Base-by-base conservation (phyloP, 1,140 invertebrate genomes). In the Telenomus remus region DNA sequence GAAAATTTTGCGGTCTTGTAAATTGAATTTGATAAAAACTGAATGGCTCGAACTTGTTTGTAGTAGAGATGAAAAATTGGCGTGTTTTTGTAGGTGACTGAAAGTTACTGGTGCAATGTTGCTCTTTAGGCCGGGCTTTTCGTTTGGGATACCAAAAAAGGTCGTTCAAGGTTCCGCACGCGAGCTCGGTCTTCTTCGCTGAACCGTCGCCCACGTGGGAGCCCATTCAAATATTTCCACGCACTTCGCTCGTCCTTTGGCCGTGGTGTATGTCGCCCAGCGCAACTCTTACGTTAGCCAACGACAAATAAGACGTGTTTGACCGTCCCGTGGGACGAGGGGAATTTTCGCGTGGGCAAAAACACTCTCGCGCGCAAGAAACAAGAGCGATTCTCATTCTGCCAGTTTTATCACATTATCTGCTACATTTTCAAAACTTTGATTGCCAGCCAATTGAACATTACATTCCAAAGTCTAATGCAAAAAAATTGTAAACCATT, bases 91-190 rank as follows among this genome's bases (percentile, higher is more conserved):
- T 9, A 39, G 37, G 37, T n/a, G 37, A n/a, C 1, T 27, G 19
- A 27, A 27, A 27, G 19, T 27, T 27, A 27, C 19, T 27, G 19
- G 19, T 27, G 19, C 56, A 69, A 49, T 55, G 53, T 70, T 54
- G 60, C 44, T 56, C 71, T 78, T 71, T 63, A 70, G 57, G 61
- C 44, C 54, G 57, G 63, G 71, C 27, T 77, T 71, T 78, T 74
- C 19, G 60, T 56, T 56, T 39, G 51, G 72, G 78, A 81, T 80
- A 81, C 80, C 78, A 80, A 83, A 83, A 83, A 83, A 83, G 81
- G 80, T 83, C 78, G 80, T 80, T 80, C 79, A 83, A 81, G 79
- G 80, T 61, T 77, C 57, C 59, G 49, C 55, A 60, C 57, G 48
- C 68, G 48, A 50, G 42, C 37, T 51, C 51, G 39, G 13, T 42